A percentile compares a stretch with the other conserved stretches of the same genome.
Conservation (phyloP, 92 coral and sea anemone genomes). For the Palythoa caribaeorum region DNA sequence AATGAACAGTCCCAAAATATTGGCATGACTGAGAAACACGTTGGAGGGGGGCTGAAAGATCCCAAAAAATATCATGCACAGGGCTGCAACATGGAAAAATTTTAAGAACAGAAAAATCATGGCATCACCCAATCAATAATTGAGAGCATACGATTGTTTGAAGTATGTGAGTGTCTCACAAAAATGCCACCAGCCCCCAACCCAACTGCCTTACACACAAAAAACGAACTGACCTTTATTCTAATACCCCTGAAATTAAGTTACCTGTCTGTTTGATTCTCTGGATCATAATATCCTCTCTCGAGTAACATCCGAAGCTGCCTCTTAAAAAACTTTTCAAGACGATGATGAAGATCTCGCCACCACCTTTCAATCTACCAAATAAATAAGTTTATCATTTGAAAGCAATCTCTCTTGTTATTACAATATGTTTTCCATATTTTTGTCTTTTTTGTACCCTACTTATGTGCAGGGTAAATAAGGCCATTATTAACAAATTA, state of each 20-base stretch:
- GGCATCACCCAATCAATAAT: too few species aligned
- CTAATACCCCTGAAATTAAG: conserved; percentile 16
- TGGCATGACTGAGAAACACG: background rate
- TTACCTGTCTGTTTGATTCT: conserved; percentile 52
- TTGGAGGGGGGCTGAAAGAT: background rate
- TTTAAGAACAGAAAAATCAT: background rate
- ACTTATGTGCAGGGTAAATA: background rate
- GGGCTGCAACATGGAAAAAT: background rate
- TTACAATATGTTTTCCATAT: background rate
- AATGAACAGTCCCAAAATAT: conserved; percentile 22
- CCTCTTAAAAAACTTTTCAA: conserved; percentile 60
- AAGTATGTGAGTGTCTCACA: too few species aligned
- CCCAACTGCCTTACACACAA: too few species aligned
- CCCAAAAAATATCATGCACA: background rate
- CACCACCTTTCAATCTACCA: conserved; percentile 71
- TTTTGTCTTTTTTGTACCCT: background rate
- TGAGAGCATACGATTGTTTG: too few species aligned
- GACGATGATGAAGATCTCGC: conserved; percentile 64
- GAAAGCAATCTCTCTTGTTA: conserved; percentile 3
- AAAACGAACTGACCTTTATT: background rate
- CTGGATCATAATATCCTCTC: conserved; percentile 63
- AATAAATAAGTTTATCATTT: background rate
- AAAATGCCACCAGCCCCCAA: too few species aligned
- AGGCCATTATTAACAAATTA: background rate
- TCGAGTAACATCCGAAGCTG: conserved; percentile 63